Conservation (phyloP, 2,797 vertebrate species). For the Streptopelia turtur region DNA sequence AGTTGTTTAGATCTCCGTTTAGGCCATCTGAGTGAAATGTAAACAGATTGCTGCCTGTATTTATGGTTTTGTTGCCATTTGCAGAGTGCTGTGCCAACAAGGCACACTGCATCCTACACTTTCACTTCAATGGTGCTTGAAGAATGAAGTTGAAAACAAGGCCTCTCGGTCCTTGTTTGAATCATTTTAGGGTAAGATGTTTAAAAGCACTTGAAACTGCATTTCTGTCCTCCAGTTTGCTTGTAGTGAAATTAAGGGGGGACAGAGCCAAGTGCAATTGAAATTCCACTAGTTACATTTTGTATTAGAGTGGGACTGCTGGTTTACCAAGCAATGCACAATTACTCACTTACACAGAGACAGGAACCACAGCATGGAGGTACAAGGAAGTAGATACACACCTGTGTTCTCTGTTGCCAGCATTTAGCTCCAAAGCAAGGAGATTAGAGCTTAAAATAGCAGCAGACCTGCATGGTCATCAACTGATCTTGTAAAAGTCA, state of each 20-base stretch:
- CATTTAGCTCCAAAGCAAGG: not conserved
- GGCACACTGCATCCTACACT: not conserved
- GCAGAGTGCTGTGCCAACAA: fast-evolving
- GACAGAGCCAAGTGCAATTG: not conserved
- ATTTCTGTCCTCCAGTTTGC: not conserved
- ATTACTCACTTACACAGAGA: not conserved
- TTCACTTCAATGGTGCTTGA: not conserved
- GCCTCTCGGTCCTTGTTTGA: not conserved
- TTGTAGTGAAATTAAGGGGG: not conserved
- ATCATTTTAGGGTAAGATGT: not conserved
- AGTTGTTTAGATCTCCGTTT: not conserved
- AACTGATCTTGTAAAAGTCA: not conserved
- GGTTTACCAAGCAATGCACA: not conserved
- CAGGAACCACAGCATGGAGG: fast-evolving
- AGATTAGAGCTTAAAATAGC: not conserved
- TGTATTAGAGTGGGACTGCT: not conserved
- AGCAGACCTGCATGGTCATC: not conserved
- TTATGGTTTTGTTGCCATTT: not conserved
- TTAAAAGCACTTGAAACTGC: not conserved
- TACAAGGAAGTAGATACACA: not conserved
- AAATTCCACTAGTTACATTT: not conserved
- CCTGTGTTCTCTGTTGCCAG: not conserved
- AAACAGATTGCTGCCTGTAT: not conserved
- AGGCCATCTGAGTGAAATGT: not conserved
- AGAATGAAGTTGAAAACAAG: not conserved